Percentiles rank a stretch among this genome's conserved stretches.
Conservation (phyloP, 2,888 invertebrate species). For the Xylota segnis region DNA sequence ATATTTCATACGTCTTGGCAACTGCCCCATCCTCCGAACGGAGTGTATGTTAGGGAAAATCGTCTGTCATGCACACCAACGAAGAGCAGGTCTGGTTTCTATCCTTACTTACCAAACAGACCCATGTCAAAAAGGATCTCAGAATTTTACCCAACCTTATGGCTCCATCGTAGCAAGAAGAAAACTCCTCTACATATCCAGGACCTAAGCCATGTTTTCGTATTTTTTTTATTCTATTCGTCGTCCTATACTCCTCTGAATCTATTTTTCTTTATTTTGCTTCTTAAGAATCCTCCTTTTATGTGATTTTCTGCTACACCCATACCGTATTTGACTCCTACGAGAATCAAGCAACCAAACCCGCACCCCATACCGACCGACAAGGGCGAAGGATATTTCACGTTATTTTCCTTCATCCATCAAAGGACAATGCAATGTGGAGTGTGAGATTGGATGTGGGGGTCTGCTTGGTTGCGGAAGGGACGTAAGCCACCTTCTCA, state of each 20-base stretch:
- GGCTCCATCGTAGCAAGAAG: constrained; percentile 34
- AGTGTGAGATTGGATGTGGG: constrained; percentile 17
- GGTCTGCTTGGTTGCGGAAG: not conserved
- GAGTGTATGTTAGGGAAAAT: constrained; percentile 24
- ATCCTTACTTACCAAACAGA: constrained; percentile 52
- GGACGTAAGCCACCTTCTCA: constrained; percentile 62
- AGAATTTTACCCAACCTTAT: constrained; percentile 52
- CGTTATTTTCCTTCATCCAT: constrained; percentile 73
- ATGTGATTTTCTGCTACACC: constrained; percentile 58
- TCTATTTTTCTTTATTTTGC: constrained; percentile 48
- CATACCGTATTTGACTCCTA: constrained; percentile 59
- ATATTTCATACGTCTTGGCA: constrained; percentile 31
- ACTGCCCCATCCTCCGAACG: not conserved
- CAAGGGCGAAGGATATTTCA: constrained; percentile 54
- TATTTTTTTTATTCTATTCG: constrained; percentile 8
- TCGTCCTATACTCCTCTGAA: constrained; percentile 38
- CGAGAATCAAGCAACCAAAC: constrained; percentile 32
- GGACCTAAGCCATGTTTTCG: constrained; percentile 57
- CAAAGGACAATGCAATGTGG: constrained; percentile 70
- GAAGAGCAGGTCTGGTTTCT: constrained; percentile 34
- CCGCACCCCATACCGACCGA: constrained; percentile 17
- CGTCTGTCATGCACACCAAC: constrained; percentile 56
- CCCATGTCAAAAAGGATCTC: constrained; percentile 71
- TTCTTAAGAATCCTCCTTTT: constrained; percentile 49
- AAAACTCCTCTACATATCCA: constrained; percentile 41